Evolutionary conservation across 1,140 invertebrate species (phyloP).

Genomic region (Ceratitis capitata): DNA sequence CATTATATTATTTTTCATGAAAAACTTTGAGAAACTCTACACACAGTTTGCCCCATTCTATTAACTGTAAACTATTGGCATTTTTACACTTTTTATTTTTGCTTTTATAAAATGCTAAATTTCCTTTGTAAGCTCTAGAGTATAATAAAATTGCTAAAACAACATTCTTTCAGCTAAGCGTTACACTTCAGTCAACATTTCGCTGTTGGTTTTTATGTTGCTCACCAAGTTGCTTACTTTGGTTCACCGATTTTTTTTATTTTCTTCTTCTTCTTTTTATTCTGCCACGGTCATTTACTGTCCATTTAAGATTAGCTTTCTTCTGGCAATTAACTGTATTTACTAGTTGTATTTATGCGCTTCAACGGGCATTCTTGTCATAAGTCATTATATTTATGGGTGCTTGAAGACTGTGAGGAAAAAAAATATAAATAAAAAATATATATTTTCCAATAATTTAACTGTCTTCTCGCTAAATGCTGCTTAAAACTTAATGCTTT

Average conservation of each 20-base stretch:
- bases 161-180: background rate
- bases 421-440: background rate
- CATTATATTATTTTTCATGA: no score
- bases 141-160: background rate
- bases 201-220: background rate
- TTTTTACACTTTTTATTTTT: background rate
- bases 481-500: no score
- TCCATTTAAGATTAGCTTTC: background rate
- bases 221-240: background rate
- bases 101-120: background rate
- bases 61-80: background rate
- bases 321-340: constrained; percentile 17
- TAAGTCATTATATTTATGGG: background rate
- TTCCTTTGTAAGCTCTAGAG: background rate
- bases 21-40: background rate
- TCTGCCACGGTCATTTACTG: background rate
- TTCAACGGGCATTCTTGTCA: constrained; percentile 12
- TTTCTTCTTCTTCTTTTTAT: background rate
- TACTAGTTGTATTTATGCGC: background rate
- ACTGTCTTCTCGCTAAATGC: no score
- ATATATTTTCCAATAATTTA: background rate
- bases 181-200: background rate
- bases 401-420: background rate
- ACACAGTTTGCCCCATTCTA: background rate
- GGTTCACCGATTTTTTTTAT: constrained; percentile 6